phyloP scores from a whole-genome alignment of 2,113 vertebrate genomes.

The Oryzias melastigma region DNA sequence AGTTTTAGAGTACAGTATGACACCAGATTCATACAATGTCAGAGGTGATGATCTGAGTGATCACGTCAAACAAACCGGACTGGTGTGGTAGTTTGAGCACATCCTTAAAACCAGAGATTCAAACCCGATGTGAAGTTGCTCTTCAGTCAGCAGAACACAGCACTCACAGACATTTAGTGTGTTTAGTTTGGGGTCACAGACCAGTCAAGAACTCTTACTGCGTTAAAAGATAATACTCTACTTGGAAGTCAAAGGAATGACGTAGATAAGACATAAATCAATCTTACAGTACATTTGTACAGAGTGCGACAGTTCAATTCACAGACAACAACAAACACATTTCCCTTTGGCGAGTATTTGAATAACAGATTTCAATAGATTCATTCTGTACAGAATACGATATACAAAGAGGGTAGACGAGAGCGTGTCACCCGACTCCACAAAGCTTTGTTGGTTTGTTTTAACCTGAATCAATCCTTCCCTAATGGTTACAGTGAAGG shows the following conservation, averaged over 20 bases:
- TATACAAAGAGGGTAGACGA: slow-evolving; percentile 54
- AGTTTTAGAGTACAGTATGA: too few relatives aligned
- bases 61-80: too few relatives aligned
- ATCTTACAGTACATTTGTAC: slow-evolving; percentile 59
- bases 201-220: slow-evolving; percentile 17
- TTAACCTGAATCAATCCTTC: slow-evolving; percentile 56
- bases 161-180: slow-evolving; percentile 19
- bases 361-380: slow-evolving; percentile 72
- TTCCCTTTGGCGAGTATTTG: slow-evolving; percentile 76
- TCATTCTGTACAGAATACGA: slow-evolving; percentile 65
- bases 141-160: slow-evolving; percentile 33
- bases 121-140: background rate
- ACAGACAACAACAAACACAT: slow-evolving; percentile 62
- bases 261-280: slow-evolving; percentile 37
- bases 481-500: slow-evolving; percentile 30
- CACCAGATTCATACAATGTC: too few relatives aligned
- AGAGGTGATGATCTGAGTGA: too few relatives aligned
- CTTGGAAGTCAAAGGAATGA: slow-evolving; percentile 17
- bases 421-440: slow-evolving; percentile 36
- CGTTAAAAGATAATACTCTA: slow-evolving; percentile 33
- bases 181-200: slow-evolving; percentile 41
- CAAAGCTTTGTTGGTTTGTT: slow-evolving; percentile 53
- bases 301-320: slow-evolving; percentile 53
- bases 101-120: background rate
- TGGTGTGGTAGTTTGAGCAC: too few relatives aligned